Conservation (phyloP, 1,140 invertebrate species). For the Zaprionus kolodkinae region DNA sequence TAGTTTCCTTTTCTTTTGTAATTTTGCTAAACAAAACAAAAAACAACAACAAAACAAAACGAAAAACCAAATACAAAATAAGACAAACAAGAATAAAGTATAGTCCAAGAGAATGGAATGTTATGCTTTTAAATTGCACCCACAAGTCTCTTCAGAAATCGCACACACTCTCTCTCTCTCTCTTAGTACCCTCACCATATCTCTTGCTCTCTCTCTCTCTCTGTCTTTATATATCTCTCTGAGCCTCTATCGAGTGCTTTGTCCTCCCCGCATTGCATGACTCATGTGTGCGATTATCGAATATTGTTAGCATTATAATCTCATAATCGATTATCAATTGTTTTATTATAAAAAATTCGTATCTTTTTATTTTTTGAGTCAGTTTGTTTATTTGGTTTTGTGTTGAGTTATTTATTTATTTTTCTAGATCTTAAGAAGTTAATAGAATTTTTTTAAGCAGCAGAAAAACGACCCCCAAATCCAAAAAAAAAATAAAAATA, state of each 20-base stretch:
- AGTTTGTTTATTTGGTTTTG: not conserved
- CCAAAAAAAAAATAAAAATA: not conserved
- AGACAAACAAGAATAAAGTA: constrained; percentile 10
- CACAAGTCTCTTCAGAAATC: constrained; percentile 3
- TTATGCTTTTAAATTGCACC: constrained; percentile 45
- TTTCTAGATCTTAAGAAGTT: constrained; percentile 14
- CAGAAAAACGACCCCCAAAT: not conserved
- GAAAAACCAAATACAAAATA: constrained; percentile 9
- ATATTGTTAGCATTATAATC: constrained; percentile 19
- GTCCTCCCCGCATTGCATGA: constrained; percentile 30
- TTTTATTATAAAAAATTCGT: constrained; percentile 3
- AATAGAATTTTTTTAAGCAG: constrained; percentile 25
- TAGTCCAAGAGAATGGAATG: constrained; percentile 30
- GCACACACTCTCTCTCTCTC: not conserved
- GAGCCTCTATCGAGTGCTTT: constrained; percentile 5
- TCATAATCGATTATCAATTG: constrained; percentile 11
- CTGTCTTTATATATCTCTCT: constrained; percentile 13
- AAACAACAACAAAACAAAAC: constrained; percentile 16
- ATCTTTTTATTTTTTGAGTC: not conserved
- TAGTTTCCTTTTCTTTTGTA: constrained; percentile 33
- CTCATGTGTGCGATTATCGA: constrained; percentile 31
- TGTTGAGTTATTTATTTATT: constrained; percentile 12
- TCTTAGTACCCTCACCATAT: constrained; percentile 2
- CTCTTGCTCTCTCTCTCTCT: constrained; percentile 3
- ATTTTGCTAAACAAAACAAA: constrained; percentile 17